Evolutionary conservation across 2,113 vertebrate species (phyloP).

Genomic region (Raphicerus campestris): DNA sequence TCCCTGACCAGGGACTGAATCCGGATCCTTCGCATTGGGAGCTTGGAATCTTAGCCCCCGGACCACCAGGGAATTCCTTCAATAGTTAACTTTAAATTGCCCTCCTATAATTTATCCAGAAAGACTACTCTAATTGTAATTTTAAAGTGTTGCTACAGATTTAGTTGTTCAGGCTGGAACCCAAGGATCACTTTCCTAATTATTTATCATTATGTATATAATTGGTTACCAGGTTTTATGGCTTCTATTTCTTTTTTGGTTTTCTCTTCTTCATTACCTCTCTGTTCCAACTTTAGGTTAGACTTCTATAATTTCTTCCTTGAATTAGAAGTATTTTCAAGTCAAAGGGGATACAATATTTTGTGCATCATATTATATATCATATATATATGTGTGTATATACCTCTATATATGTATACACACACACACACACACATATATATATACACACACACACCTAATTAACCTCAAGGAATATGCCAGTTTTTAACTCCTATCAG

Average conservation of each 20-base stretch:
- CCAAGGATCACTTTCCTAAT: background rate
- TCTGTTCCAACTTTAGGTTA: background rate
- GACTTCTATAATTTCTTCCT: background rate
- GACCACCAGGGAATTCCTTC: background rate
- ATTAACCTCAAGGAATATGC: background rate
- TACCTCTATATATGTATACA: accelerated
- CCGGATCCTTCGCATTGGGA: accelerated
- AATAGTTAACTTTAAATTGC: background rate
- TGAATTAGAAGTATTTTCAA: background rate
- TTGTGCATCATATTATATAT: background rate
- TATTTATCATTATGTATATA: background rate
- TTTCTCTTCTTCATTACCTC: background rate
- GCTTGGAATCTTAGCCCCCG: background rate
- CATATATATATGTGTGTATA: background rate
- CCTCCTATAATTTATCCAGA: background rate
- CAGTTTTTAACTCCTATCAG: constrained; percentile 8
- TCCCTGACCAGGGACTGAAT: background rate
- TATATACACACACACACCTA: background rate
- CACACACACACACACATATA: accelerated
- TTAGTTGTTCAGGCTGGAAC: background rate
- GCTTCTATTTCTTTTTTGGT: background rate
- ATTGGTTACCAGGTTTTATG: background rate
- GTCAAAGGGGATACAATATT: background rate
- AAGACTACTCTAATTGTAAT: constrained; percentile 29
- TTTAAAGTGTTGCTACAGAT: background rate